Base-by-base conservation (phyloP, 2,888 invertebrate genomes). In the Rhingia campestris region DNA sequence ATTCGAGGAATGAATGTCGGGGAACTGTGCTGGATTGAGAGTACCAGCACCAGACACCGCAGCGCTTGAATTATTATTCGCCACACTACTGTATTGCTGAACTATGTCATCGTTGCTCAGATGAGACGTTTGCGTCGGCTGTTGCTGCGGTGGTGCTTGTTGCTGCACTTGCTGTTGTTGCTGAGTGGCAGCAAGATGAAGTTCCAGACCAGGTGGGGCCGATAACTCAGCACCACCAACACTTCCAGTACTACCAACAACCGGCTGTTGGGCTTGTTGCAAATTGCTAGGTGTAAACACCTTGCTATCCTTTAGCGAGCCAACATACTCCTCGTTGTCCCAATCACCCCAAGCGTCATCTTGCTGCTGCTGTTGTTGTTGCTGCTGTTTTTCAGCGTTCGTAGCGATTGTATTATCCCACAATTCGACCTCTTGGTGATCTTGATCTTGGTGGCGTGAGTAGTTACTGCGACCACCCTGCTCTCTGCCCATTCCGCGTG, bases 241-340 rank as follows among this genome's bases (percentile, higher is more conserved):
- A 43, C 86, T 86, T 5, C 85, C 81, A 12, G 81, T 67, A 6
- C 88, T 88, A 45, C 88, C 87, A 47, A 88, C 89, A 30, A 88
- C 87, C 6, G 90, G 89, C 87, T 87, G 89, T 32, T 89, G 89
- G n/a, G 88, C 88, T 33, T 89, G 88, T 87, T 90, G 90, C 59
- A 91, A 87, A 87, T 91, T 92, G 88, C 95, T 95, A 9, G 96
- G 95, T 49, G 96, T 96, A 90, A 97, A 97, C 75, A 98, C 98
- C 93, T 98, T 98, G 58, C 97, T 97, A 91, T 98, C 98, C 86
- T 97, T 96, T 81, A 98, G 93, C 87, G 97, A 97, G 67, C 98
- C 98, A 47, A 97, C 97, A 93, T 98, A 98, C 91, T 98, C 98
- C 91, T 98, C 98, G 89, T 95, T 96, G 92, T 96, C 97, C 97